Evolutionary conservation across 2,113 vertebrate species (phyloP).

Genomic region (Colinus virginianus): DNA sequence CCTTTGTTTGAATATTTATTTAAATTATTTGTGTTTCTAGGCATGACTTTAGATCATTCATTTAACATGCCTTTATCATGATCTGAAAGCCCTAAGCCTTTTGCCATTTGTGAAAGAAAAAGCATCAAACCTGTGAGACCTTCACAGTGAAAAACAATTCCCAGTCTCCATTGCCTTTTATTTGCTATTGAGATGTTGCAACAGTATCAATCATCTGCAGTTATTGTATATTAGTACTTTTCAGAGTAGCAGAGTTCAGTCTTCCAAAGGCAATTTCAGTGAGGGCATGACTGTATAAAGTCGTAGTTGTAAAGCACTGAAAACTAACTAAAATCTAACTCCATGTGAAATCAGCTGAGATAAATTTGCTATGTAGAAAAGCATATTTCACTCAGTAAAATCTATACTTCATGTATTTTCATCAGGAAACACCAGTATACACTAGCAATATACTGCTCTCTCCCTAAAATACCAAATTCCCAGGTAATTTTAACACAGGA

Average conservation of each 20-base stretch:
- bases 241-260: not conserved
- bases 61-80: not conserved
- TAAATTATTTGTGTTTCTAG: not conserved
- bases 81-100: not conserved
- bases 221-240: not conserved
- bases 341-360: not conserved
- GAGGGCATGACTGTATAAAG: not conserved
- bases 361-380: not conserved
- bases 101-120: not conserved
- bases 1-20: slow-evolving; percentile 36
- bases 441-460: not conserved
- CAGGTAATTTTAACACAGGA: not conserved
- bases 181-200: not conserved
- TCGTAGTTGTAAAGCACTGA: not conserved
- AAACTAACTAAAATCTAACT: not conserved
- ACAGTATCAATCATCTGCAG: not conserved
- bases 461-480: not conserved
- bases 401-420: not conserved
- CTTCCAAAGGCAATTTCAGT: not conserved
- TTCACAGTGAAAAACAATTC: not conserved
- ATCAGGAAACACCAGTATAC: not conserved
- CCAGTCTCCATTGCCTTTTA: not conserved
- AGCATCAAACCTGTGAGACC: not conserved
- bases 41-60: slow-evolving; percentile 16
- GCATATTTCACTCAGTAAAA: not conserved